These are phyloP conservation scores for Acanthopagrus latus DNA, from an alignment of 2,797 vertebrate genomes.

Conservation along the genomic window DNA sequence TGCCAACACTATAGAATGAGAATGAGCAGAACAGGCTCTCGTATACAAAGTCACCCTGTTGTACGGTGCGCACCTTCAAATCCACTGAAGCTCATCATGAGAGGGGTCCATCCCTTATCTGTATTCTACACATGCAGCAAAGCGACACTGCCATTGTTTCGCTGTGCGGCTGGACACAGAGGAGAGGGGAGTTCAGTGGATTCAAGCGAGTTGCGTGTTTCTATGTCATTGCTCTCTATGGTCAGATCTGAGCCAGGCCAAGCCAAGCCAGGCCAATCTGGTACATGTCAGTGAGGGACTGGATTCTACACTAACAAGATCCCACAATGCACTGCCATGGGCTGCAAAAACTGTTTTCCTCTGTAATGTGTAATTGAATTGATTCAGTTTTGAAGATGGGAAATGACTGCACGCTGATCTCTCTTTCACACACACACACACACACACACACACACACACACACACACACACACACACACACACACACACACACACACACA, in stretches of 20 bases:
- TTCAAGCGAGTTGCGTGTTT: slow-evolving; percentile 42
- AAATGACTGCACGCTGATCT: slow-evolving; percentile 15
- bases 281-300: slow-evolving; percentile 53
- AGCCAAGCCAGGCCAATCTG: slow-evolving; percentile 38
- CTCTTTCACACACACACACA: neutral
- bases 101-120: slow-evolving; percentile 38
- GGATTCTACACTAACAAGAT: slow-evolving; percentile 46
- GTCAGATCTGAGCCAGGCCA: slow-evolving; percentile 30
- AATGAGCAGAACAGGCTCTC: slow-evolving; percentile 62
- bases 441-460: too few species aligned
- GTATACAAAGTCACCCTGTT: slow-evolving; percentile 39
- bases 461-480: too few species aligned
- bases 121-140: slow-evolving; percentile 47
- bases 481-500: too few species aligned
- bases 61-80: neutral
- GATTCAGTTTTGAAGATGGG: slow-evolving; percentile 18
- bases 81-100: slow-evolving; percentile 16
- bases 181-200: slow-evolving; percentile 15
- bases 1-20: slow-evolving; percentile 73
- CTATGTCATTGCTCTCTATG: slow-evolving; percentile 49
- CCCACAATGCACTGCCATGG: slow-evolving; percentile 19
- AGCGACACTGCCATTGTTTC: slow-evolving; percentile 56
- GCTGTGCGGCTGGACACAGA: slow-evolving; percentile 31
- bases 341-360: slow-evolving; percentile 28
- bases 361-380: slow-evolving; percentile 18